phyloP scores from a whole-genome alignment of 2,797 vertebrate species.

The Octomys mimax region DNA sequence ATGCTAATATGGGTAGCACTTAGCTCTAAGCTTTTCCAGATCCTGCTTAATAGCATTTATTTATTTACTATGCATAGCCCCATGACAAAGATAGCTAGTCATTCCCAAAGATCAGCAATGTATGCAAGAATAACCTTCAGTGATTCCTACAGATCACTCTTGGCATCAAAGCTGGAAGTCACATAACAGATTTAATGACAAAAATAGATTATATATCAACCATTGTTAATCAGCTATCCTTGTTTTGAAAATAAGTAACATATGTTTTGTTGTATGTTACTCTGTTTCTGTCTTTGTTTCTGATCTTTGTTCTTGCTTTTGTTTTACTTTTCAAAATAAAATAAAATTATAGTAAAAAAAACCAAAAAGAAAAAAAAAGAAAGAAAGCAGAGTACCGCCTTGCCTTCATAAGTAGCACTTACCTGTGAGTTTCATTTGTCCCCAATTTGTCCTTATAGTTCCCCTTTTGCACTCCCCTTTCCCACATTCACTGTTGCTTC shows the following conservation, averaged over 20 bases:
- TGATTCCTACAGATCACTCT: background rate
- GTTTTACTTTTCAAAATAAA: too few relatives aligned
- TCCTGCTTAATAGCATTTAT: background rate
- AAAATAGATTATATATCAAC: too few relatives aligned
- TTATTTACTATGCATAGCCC: background rate
- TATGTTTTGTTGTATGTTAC: too few relatives aligned
- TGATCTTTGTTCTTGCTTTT: too few relatives aligned
- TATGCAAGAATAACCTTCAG: background rate
- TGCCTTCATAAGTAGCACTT: background rate
- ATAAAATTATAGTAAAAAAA: too few relatives aligned
- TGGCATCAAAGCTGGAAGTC: background rate
- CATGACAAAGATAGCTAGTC: fast-evolving
- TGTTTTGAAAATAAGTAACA: too few relatives aligned
- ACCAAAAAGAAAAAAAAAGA: too few relatives aligned
- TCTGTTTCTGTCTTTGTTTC: too few relatives aligned
- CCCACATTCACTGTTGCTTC: background rate
- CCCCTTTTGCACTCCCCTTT: background rate
- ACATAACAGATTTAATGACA: too few relatives aligned
- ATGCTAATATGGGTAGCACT: background rate
- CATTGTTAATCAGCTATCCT: too few relatives aligned
- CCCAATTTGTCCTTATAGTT: background rate
- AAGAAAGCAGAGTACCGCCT: background rate
- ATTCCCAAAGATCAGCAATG: background rate
- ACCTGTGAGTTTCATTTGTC: too few relatives aligned
- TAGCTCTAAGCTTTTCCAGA: background rate